A percentile compares a stretch with the other conserved stretches of the same genome.
phyloP scores from a whole-genome alignment of 2,797 vertebrate species.

The Lacerta bilineata region DNA sequence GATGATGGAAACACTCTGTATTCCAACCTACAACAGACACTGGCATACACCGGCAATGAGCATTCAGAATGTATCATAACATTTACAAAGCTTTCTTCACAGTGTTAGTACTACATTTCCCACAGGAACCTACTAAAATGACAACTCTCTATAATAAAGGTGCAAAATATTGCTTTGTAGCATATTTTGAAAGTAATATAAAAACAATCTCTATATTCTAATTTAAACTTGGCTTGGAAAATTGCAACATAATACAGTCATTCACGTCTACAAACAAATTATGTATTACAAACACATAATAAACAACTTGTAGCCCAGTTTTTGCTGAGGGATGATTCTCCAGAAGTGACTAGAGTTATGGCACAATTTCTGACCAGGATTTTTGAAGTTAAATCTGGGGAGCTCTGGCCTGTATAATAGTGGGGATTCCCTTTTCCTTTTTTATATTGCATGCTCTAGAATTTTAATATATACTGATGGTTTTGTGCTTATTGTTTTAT shows the following conservation, averaged over 20 bases:
- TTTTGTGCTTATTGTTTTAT: too few relatives aligned
- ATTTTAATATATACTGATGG: too few relatives aligned
- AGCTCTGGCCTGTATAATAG: too few relatives aligned
- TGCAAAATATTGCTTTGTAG: slow-evolving; percentile 84
- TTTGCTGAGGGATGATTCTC: too few relatives aligned
- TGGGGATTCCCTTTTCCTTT: too few relatives aligned
- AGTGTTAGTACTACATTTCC: slow-evolving; percentile 70
- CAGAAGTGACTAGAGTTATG: too few relatives aligned
- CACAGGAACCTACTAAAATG: slow-evolving; percentile 75
- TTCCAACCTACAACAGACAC: slow-evolving; percentile 64
- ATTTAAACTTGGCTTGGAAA: slow-evolving; percentile 85
- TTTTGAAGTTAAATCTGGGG: too few relatives aligned
- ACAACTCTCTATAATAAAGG: slow-evolving; percentile 81
- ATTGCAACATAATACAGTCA: slow-evolving; percentile 79
- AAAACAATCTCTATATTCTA: slow-evolving; percentile 88
- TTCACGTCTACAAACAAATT: slow-evolving; percentile 78
- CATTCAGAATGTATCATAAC: slow-evolving; percentile 65
- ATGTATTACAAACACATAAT: slow-evolving; percentile 80
- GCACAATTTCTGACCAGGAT: too few relatives aligned
- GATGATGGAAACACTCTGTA: slow-evolving; percentile 41
- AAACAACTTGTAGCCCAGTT: too few relatives aligned
- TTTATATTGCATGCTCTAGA: too few relatives aligned
- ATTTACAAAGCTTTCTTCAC: slow-evolving; percentile 71
- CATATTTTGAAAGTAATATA: slow-evolving; percentile 85
- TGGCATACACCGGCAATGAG: slow-evolving; percentile 63